These are phyloP conservation scores for Thysanoteuthis rhombus DNA, from an alignment of 2,888 invertebrate genomes.

Conservation along the genomic window DNA sequence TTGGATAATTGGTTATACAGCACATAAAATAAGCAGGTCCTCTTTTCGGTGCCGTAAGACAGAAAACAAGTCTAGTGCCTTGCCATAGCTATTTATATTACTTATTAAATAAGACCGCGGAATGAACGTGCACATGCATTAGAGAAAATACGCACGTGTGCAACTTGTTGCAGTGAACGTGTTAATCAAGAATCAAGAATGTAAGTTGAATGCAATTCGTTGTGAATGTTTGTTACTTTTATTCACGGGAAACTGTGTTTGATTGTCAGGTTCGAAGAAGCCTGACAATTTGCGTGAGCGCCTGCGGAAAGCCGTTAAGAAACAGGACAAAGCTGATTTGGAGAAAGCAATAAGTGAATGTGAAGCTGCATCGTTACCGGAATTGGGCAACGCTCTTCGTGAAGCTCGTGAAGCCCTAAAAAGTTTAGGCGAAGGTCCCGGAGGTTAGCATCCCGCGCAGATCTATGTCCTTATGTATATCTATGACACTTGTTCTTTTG, in stretches of 20 bases:
- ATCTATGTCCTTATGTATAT: background rate
- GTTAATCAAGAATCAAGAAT: too few relatives aligned
- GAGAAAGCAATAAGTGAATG: background rate
- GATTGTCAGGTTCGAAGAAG: background rate
- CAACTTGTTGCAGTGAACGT: too few relatives aligned
- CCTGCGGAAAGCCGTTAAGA: background rate
- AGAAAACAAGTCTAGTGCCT: too few relatives aligned
- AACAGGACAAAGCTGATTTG: background rate
- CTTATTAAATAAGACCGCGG: too few relatives aligned
- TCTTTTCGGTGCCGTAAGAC: too few relatives aligned
- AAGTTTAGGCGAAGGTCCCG: background rate
- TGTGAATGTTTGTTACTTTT: background rate
- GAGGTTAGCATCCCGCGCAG: background rate
- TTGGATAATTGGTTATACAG: too few relatives aligned
- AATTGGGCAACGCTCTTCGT: background rate
- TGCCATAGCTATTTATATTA: too few relatives aligned
- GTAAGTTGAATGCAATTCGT: too few relatives aligned
- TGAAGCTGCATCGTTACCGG: constrained; percentile 13
- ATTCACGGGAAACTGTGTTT: background rate
- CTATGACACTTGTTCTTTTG: background rate
- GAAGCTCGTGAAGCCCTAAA: background rate
- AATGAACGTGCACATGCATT: too few relatives aligned
- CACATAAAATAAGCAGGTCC: too few relatives aligned
- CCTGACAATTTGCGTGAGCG: background rate
- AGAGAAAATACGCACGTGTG: too few relatives aligned